Base-by-base conservation (phyloP, 2,113 vertebrate species). In the Phyllostomus hastatus region DNA sequence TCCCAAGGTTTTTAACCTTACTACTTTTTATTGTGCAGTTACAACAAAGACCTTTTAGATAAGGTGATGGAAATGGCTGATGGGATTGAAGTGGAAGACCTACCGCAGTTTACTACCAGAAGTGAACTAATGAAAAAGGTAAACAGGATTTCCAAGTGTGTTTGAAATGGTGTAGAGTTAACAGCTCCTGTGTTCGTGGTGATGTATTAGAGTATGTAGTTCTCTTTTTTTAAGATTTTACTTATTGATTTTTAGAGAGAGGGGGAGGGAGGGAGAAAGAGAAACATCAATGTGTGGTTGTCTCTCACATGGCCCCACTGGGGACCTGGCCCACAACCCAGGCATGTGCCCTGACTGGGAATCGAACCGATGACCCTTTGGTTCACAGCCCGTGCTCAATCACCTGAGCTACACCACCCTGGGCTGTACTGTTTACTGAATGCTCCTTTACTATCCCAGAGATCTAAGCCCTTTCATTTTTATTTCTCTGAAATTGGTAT, bases 61-160 rank as follows among this genome's bases (percentile, higher is more conserved):
- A 99, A 98, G 88, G 99, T 99, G 84, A 98, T 97, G n/a, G 98
- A 98, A 91, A 99, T 99, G 99, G 99, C 99, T 31, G 98, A 99
- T 52, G 99, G 99, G 14, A 98, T 99, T 91, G 98, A 98, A 86
- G 99, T 99, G 78, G 98, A 98, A 95, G 99, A 99, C 46, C 98
- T 98, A 17, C 99, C 99, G 0, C 97, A 99, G 31, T 99, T 99
- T 96, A 99, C 98, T 88, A 99, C 99, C 19, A 98, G 99, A 98
- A 99, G 99, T 94, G 99, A 99, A 93, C 98, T 99, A 35, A 98
- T 99, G 75, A 99, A 98, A 97, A 98, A 98, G 97, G 98, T 98
- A 98, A 98, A 84, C 12, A 52, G 81, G 66, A 84, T 92, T 95
- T 90, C 86, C 75, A 46, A 80, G 48, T 91, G 19, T 24, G 50